Conservation (phyloP, 2,797 vertebrate species). For the Ispidina picta region DNA sequence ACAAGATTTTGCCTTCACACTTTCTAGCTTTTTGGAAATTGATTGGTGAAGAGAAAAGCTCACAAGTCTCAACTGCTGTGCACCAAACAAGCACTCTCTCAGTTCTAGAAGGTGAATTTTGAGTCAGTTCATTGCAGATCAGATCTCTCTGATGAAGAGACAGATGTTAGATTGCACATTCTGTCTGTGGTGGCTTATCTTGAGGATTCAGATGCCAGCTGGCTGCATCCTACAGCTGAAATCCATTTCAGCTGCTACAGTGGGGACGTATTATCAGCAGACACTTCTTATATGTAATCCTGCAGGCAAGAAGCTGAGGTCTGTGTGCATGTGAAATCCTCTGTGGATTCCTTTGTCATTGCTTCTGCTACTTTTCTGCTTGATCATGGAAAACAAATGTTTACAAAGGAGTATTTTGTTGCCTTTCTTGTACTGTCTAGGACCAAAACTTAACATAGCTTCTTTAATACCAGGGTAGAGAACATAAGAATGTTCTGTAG, state of each 20-base stretch:
- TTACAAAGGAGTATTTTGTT: background rate
- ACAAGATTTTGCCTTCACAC: background rate
- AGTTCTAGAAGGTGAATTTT: background rate
- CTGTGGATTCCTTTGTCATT: background rate
- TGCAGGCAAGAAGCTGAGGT: background rate
- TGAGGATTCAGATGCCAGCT: constrained; percentile 11
- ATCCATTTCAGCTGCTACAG: background rate
- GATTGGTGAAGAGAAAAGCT: background rate
- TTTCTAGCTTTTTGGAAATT: background rate
- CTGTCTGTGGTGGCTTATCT: constrained; percentile 23
- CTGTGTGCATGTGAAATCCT: background rate
- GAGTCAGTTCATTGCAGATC: background rate
- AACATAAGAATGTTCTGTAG: background rate
- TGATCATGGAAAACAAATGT: background rate
- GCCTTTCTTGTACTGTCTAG: background rate
- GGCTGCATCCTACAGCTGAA: background rate
- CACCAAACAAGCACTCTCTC: background rate
- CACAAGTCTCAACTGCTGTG: background rate
- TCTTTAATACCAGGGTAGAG: background rate
- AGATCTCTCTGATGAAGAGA: background rate
- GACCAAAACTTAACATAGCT: background rate
- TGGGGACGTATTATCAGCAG: background rate
- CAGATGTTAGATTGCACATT: background rate
- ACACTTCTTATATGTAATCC: background rate
- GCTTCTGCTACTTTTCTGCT: background rate